Percentiles rank a stretch among this genome's conserved stretches.
Evolutionary conservation across 1,140 invertebrate species (phyloP).

Genomic region (Gryon sp.): DNA sequence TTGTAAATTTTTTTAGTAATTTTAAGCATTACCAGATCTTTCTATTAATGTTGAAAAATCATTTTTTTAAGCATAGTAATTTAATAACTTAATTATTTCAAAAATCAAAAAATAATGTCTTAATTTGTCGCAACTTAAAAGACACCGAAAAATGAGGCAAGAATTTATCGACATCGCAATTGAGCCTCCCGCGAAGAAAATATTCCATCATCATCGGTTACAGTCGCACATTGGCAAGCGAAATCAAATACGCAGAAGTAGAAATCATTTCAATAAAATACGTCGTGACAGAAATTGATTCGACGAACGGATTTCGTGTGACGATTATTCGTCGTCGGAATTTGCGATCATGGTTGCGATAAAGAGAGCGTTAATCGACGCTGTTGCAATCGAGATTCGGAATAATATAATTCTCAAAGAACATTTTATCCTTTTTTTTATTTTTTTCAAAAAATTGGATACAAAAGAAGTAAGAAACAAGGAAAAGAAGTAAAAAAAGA

Average conservation of each 20-base stretch:
- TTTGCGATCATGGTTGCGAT: slow-evolving; percentile 18
- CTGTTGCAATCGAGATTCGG: slow-evolving; percentile 9
- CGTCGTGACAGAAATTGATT: slow-evolving; percentile 38
- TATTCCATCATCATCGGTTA: slow-evolving; percentile 14
- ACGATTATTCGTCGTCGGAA: slow-evolving; percentile 17
- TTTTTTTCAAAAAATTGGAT: no score
- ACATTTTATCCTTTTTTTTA: no score
- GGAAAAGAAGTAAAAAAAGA: no score
- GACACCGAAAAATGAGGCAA: no score
- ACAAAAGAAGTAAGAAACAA: not conserved
- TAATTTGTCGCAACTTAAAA: no score
- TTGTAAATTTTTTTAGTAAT: no score
- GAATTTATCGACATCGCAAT: no score
- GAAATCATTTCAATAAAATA: slow-evolving; percentile 43
- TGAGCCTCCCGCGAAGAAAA: slow-evolving; percentile 15
- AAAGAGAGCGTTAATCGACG: slow-evolving; percentile 11
- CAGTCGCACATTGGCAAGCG: slow-evolving; percentile 11
- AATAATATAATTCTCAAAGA: slow-evolving; percentile 20
- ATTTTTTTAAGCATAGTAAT: no score
- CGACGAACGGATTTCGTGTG: slow-evolving; percentile 17
- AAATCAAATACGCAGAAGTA: slow-evolving; percentile 39
- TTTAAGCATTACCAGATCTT: no score
- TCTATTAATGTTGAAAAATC: no score
- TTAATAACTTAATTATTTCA: no score
- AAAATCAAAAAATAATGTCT: no score